Conservation (phyloP, 1,140 invertebrate genomes). For the Bombus sibiricus region DNA sequence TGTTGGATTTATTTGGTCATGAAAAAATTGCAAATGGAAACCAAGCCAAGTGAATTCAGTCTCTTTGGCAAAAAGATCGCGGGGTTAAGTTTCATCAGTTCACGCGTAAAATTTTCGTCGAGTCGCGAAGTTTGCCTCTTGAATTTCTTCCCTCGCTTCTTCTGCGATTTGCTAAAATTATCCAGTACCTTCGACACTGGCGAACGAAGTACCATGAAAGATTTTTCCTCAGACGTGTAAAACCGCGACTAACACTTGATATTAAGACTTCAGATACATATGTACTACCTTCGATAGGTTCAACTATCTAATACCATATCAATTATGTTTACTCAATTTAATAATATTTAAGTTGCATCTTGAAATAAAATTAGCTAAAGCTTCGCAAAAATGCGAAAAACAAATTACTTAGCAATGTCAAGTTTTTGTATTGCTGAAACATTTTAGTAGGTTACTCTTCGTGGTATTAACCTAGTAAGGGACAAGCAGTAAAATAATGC, state of each 20-base stretch:
- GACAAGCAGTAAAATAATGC: background rate
- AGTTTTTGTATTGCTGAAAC: background rate
- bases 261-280: background rate
- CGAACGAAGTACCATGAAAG: background rate
- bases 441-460: background rate
- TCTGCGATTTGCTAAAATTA: constrained; percentile 51
- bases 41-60: background rate
- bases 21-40: background rate
- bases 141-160: constrained; percentile 32
- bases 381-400: background rate
- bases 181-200: constrained; percentile 38
- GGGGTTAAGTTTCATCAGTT: constrained; percentile 12
- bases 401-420: background rate
- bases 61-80: background rate
- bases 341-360: background rate
- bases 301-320: background rate
- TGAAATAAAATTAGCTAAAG: background rate
- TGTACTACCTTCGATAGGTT: background rate
- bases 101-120: constrained; percentile 36
- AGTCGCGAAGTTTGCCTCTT: constrained; percentile 42
- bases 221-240: constrained; percentile 16
- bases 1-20: background rate
- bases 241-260: background rate
- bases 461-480: background rate
- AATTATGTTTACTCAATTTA: background rate